phyloP scores from a whole-genome alignment of 2,888 invertebrate species.

The Nowickia ferox region DNA sequence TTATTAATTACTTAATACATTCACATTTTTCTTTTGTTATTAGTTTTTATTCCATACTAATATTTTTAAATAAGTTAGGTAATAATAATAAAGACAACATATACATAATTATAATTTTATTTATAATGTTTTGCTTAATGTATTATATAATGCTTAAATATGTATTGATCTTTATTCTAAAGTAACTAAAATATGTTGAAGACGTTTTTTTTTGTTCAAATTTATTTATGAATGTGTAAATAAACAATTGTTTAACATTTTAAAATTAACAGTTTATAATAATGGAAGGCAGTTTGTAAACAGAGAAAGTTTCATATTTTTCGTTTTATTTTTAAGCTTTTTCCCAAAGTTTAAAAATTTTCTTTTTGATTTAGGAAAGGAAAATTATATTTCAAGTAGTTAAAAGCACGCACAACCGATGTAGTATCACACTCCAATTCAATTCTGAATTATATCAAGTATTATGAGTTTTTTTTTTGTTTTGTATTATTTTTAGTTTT shows the following conservation, averaged over 20 bases:
- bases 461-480: slow-evolving; percentile 39
- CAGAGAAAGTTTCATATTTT: slow-evolving; percentile 66
- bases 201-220: slow-evolving; percentile 37
- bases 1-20: slow-evolving; percentile 58
- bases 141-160: slow-evolving; percentile 59
- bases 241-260: slow-evolving; percentile 60
- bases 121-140: slow-evolving; percentile 16
- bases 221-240: slow-evolving; percentile 51
- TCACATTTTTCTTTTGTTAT: slow-evolving; percentile 51
- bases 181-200: slow-evolving; percentile 37
- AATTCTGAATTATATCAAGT: slow-evolving; percentile 67
- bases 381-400: slow-evolving; percentile 71
- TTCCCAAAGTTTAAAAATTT: slow-evolving; percentile 56
- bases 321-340: slow-evolving; percentile 51
- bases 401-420: slow-evolving; percentile 82
- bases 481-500: slow-evolving; percentile 42
- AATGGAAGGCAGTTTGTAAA: slow-evolving; percentile 72
- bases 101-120: slow-evolving; percentile 35
- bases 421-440: slow-evolving; percentile 80
- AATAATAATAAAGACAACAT: slow-evolving; percentile 60
- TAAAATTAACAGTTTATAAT: slow-evolving; percentile 66
- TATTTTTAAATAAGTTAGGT: slow-evolving; percentile 41
- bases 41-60: slow-evolving; percentile 17
- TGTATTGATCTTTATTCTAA: slow-evolving; percentile 50
- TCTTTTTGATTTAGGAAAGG: slow-evolving; percentile 68